These are phyloP conservation scores for Apis dorsata DNA, from an alignment of 1,140 invertebrate genomes.

Conservation along the genomic window DNA sequence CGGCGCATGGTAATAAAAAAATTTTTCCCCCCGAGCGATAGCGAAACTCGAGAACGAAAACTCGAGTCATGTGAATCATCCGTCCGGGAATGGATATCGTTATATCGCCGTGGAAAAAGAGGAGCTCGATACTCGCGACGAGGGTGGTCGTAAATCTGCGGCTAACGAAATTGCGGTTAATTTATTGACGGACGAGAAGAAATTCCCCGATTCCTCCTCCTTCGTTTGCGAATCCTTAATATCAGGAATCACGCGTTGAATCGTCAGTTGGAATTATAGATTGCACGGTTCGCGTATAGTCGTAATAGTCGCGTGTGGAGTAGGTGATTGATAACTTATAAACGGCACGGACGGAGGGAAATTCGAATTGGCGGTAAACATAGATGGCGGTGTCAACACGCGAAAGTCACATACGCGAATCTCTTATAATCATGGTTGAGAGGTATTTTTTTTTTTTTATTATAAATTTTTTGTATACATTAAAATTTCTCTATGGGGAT, in stretches of 20 bases:
- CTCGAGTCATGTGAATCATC: too few relatives aligned
- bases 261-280: constrained; percentile 15
- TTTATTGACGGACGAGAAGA: not conserved
- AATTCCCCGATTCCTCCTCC: not conserved
- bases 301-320: not conserved
- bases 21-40: too few relatives aligned
- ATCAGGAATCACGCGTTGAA: constrained; percentile 2
- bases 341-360: not conserved
- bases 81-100: too few relatives aligned
- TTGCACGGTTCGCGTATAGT: not conserved
- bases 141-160: not conserved
- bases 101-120: not conserved
- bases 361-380: not conserved
- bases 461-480: too few relatives aligned
- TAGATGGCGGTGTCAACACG: not conserved
- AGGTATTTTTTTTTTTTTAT: not conserved
- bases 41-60: too few relatives aligned
- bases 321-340: constrained; percentile 26
- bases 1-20: too few relatives aligned
- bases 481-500: not conserved
- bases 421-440: not conserved
- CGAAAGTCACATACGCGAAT: not conserved
- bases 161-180: not conserved
- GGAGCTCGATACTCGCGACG: not conserved
- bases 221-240: not conserved